These are phyloP conservation scores for Struthio camelus DNA, from an alignment of 2,113 vertebrate species.

Conservation along the genomic window DNA sequence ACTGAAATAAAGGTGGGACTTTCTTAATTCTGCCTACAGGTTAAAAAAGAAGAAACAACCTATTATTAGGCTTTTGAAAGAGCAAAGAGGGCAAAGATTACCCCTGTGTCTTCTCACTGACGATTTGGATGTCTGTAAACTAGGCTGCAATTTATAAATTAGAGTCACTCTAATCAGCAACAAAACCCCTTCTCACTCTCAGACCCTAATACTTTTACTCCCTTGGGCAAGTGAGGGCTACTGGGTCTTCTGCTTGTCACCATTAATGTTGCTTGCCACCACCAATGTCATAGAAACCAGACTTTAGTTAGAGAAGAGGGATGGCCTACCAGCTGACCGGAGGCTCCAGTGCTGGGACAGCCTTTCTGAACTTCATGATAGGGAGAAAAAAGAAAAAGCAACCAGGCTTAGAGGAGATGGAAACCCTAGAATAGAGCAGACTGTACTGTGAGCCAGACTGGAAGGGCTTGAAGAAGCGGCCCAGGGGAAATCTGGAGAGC, in stretches of 20 bases:
- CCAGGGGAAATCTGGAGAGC: not conserved
- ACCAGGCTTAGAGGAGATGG: not conserved
- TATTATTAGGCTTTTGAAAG: not conserved
- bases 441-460: not conserved
- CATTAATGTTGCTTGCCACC: not conserved
- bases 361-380: not conserved
- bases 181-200: not conserved
- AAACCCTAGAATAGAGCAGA: not conserved
- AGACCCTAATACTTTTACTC: not conserved
- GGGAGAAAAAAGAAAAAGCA: not conserved
- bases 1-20: not conserved
- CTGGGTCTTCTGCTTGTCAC: not conserved
- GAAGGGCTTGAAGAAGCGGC: not conserved
- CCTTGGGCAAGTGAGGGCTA: not conserved
- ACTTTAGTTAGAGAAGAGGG: not conserved
- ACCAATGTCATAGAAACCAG: not conserved
- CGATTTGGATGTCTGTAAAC: not conserved
- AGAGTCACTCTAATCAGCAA: not conserved
- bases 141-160: not conserved
- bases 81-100: not conserved
- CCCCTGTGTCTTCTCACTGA: not conserved
- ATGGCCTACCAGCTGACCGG: too few species aligned
- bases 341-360: not conserved
- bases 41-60: not conserved
- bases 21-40: not conserved